Base-by-base conservation (phyloP, 2,797 vertebrate genomes). In the Chiloscyllium punctatum region DNA sequence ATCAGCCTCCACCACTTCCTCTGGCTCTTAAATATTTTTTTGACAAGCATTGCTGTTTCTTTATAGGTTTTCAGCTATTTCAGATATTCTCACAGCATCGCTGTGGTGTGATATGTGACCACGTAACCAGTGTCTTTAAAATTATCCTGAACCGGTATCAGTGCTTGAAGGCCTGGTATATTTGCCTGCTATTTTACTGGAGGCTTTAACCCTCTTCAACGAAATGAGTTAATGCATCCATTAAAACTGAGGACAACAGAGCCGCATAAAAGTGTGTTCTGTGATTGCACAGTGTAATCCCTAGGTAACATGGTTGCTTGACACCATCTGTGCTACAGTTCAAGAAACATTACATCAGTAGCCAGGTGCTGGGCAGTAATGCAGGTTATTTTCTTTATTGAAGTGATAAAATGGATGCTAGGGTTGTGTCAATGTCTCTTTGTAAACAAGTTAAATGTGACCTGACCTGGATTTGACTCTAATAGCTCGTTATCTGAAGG, bases 141-240 rank as follows among this genome's bases (percentile, higher is more conserved):
- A 68, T 91, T 3, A 66, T 91, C 16, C 57, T 91, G 33, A 37
- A n/a, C 15, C 2, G 5, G 57, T 37, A n/a, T 91, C 33, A 30
- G 57, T 68, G 33, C 57, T 9, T 37, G 62, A 91, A 91, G 66
- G 62, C 62, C 21, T 91, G 23, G 23, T 37, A 62, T 7, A n/a
- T 68, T 62, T 91, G 88, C 33, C 57, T n/a, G 88, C 88, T 91
- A 66, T 91, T 91, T 91, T 91, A 91, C n/a, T 91, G 33, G 27
- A 91, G 88, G 33, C n/a, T 62, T 23, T 91, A 91, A 91, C 57
- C 86, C 86, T 88, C 86, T 88, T 53, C 57, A 91, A 91, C 27
- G 57, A 90, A 90, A 62, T 90, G 51, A 57, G 53, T 90, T 90
- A 15, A 90, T 90, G 30, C 53, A 33, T 62, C 87, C 53, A n/a